Conservation (phyloP, 2,797 vertebrate species). For the Vespertilio murinus region DNA sequence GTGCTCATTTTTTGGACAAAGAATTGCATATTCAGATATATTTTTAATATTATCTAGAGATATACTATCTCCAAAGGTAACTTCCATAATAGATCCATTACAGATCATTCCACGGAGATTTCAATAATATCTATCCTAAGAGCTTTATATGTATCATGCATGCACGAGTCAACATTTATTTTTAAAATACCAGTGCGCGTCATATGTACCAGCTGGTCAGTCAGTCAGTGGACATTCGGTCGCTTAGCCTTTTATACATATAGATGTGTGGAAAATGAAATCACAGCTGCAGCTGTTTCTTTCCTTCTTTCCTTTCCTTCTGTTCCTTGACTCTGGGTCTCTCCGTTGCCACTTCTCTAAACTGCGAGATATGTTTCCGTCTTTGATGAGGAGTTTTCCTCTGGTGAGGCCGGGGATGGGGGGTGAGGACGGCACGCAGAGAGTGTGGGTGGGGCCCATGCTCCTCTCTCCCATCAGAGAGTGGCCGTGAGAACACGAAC, state of each 20-base stretch:
- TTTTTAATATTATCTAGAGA: too few species aligned
- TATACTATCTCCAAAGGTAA: too few species aligned
- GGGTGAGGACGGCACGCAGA: background rate
- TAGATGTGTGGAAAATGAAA: background rate
- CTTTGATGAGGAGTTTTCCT: background rate
- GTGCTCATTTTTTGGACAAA: too few species aligned
- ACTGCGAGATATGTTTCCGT: background rate
- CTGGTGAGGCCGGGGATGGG: background rate
- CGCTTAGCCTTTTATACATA: too few species aligned
- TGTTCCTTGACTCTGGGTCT: background rate
- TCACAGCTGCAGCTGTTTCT: background rate
- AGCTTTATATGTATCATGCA: too few species aligned
- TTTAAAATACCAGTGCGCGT: too few species aligned
- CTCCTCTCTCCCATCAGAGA: background rate
- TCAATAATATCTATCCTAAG: too few species aligned
- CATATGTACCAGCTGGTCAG: too few species aligned
- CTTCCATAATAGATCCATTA: too few species aligned
- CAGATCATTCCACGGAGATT: too few species aligned
- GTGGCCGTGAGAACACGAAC: background rate
- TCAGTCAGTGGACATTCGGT: fast-evolving
- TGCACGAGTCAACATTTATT: too few species aligned
- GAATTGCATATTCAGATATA: too few species aligned
- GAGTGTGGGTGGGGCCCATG: background rate
- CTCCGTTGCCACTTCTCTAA: background rate
- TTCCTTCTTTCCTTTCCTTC: background rate